Conservation (phyloP, 2,888 invertebrate genomes). For the Nomada lathburiana region DNA sequence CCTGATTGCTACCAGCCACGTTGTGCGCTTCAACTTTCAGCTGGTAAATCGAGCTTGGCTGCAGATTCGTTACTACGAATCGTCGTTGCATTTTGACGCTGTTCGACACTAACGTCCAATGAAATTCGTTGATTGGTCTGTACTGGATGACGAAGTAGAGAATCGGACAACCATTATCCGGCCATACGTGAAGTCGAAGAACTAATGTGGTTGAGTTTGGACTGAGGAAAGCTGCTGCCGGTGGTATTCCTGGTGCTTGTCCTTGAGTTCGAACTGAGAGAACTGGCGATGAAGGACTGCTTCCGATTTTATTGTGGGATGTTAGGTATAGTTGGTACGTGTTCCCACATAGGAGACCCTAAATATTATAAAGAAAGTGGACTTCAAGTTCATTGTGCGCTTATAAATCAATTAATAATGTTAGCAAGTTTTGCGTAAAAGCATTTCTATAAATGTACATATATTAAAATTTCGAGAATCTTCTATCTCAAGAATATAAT, state of each 20-base stretch:
- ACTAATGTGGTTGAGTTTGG: slow-evolving; percentile 90
- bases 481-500: neutral
- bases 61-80: slow-evolving; percentile 88
- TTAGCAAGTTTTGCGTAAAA: no score
- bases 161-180: slow-evolving; percentile 90
- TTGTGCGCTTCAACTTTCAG: slow-evolving; percentile 90
- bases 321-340: slow-evolving; percentile 90
- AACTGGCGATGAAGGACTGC: slow-evolving; percentile 89
- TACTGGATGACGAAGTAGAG: slow-evolving; percentile 90
- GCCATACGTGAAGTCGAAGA: slow-evolving; percentile 89
- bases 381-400: neutral
- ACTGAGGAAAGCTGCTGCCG: slow-evolving; percentile 87
- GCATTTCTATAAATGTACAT: neutral
- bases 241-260: slow-evolving; percentile 89
- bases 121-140: slow-evolving; percentile 87
- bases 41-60: slow-evolving; percentile 89
- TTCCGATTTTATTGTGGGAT: slow-evolving; percentile 90
- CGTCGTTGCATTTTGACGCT: slow-evolving; percentile 89
- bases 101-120: slow-evolving; percentile 90
- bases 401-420: no score
- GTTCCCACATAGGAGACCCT: slow-evolving; percentile 89
- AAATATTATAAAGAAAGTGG: neutral
- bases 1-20: slow-evolving; percentile 89
- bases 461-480: neutral
- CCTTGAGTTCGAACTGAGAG: slow-evolving; percentile 90